A percentile compares a stretch with the other conserved stretches of the same genome.
These are phyloP conservation scores for Solea solea DNA, from an alignment of 2,113 vertebrate genomes.

Conservation along the genomic window DNA sequence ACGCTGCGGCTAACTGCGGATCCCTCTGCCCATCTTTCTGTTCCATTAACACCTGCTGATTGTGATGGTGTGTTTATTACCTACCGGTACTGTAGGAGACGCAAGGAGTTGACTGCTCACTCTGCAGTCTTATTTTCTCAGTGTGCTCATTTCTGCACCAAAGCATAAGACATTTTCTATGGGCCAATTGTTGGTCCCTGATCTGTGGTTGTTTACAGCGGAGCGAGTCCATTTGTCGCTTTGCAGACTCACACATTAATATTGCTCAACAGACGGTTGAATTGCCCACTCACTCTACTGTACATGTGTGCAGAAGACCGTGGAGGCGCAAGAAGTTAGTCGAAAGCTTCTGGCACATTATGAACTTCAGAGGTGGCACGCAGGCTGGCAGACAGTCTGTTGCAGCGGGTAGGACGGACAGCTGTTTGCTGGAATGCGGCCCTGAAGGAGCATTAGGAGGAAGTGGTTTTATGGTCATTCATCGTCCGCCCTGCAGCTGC, in stretches of 20 bases:
- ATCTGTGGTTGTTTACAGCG: constrained; percentile 34
- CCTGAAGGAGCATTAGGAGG: constrained; percentile 66
- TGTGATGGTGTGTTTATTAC: constrained; percentile 49
- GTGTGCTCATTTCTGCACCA: constrained; percentile 21
- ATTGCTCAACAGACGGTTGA: constrained; percentile 23
- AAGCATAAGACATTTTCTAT: constrained; percentile 17
- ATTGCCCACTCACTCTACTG: constrained; percentile 10
- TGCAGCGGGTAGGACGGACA: constrained; percentile 53
- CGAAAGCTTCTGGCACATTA: neutral
- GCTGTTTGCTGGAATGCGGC: constrained; percentile 76
- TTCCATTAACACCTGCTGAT: constrained; percentile 77
- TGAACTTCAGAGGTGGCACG: constrained; percentile 44
- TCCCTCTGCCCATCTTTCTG: constrained; percentile 42
- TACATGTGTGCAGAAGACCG: constrained; percentile 10
- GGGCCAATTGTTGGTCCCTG: constrained; percentile 21
- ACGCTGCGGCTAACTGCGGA: constrained; percentile 39
- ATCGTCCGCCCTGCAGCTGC: constrained; percentile 65
- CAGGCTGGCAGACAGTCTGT: constrained; percentile 18
- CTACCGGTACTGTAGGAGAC: constrained; percentile 5
- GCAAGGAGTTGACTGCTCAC: constrained; percentile 44
- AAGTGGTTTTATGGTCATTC: constrained; percentile 66
- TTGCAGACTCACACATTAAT: constrained; percentile 33
- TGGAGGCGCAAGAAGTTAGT: constrained; percentile 6
- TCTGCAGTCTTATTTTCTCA: constrained; percentile 34
- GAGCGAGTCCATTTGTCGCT: constrained; percentile 3